These are phyloP conservation scores for Hylomyscus alleni DNA, from an alignment of 2,797 vertebrate species.

Conservation along the genomic window DNA sequence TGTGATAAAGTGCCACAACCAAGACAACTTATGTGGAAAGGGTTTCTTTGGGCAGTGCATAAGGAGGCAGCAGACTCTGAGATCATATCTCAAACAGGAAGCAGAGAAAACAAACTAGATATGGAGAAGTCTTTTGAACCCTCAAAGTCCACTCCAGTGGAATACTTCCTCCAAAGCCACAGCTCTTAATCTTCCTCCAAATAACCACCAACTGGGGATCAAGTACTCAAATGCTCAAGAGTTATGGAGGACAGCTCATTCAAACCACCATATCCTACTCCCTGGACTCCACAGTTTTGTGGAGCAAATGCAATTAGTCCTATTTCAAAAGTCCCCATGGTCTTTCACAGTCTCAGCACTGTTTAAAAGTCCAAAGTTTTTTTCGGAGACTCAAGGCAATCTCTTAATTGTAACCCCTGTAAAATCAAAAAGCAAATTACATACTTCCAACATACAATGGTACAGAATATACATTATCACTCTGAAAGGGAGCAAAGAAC, in stretches of 20 bases:
- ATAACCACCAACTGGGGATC: background rate
- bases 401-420: background rate
- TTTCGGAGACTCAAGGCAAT: background rate
- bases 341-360: background rate
- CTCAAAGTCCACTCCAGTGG: background rate
- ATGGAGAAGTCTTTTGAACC: background rate
- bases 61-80: background rate
- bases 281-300: background rate
- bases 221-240: background rate
- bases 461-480: background rate
- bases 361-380: background rate
- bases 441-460: background rate
- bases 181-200: background rate
- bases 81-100: background rate
- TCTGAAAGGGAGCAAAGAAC: background rate
- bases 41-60: background rate
- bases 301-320: background rate
- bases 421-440: slow-evolving; percentile 4
- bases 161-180: background rate
- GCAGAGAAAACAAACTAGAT: background rate
- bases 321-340: background rate
- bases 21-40: background rate
- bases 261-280: background rate
- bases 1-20: background rate
- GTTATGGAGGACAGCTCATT: background rate